A percentile compares a stretch with the other conserved stretches of the same genome.
These are phyloP conservation scores for Halesus radiatus DNA, from an alignment of 1,140 invertebrate species.

Conservation along the genomic window DNA sequence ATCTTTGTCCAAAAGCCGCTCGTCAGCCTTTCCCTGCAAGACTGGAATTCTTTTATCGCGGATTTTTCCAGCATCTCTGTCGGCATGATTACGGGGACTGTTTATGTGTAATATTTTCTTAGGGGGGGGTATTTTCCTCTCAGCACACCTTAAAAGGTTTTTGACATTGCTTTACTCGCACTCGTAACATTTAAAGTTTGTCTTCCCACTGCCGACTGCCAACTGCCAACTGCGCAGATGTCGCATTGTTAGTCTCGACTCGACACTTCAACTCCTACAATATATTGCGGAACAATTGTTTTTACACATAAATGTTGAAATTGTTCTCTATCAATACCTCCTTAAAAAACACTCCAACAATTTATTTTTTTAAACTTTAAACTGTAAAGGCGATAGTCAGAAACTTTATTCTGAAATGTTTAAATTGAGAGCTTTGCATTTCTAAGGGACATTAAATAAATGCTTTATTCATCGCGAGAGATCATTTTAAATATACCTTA, in stretches of 20 bases:
- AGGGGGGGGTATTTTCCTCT: slow-evolving; percentile 19
- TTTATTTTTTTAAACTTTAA: neutral
- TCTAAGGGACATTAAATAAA: too few species aligned
- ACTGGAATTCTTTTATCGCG: slow-evolving; percentile 25
- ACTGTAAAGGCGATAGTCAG: too few species aligned
- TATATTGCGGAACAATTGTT: neutral
- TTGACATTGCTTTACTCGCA: slow-evolving; percentile 35
- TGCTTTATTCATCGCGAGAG: too few species aligned
- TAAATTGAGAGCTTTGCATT: too few species aligned
- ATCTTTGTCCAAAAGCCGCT: slow-evolving; percentile 33
- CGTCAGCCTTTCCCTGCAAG: slow-evolving; percentile 21
- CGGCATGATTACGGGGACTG: slow-evolving; percentile 1
- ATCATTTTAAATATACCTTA: too few species aligned
- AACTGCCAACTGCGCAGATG: neutral
- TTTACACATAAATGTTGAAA: neutral
- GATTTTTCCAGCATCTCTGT: slow-evolving; percentile 6
- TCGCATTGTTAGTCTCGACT: neutral
- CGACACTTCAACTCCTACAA: neutral
- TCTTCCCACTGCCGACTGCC: neutral
- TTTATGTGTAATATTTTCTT: slow-evolving; percentile 34
- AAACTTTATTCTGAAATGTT: too few species aligned
- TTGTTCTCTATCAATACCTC: too few species aligned
- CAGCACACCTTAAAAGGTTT: slow-evolving; percentile 35
- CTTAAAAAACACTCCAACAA: neutral
- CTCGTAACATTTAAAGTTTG: slow-evolving; percentile 13